These are phyloP conservation scores for Calliphora vicina DNA, from an alignment of 1,140 invertebrate genomes.

Conservation along the genomic window DNA sequence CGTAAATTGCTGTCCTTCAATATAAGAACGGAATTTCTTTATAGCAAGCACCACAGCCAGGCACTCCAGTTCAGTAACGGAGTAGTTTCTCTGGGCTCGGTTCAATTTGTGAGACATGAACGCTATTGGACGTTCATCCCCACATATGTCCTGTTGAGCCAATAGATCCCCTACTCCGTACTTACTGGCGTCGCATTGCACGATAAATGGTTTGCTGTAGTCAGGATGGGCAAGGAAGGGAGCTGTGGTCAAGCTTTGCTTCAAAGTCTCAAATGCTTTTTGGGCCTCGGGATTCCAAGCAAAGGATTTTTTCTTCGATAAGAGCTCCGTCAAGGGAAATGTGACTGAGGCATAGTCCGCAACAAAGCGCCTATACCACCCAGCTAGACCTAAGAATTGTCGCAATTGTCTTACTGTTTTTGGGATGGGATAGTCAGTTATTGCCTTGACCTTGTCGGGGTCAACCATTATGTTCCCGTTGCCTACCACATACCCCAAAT, in stretches of 20 bases:
- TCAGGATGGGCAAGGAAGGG: constrained; percentile 45
- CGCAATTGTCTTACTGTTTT: constrained; percentile 54
- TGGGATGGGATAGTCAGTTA: constrained; percentile 24
- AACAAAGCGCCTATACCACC: constrained; percentile 59
- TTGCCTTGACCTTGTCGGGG: background rate
- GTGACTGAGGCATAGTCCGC: constrained; percentile 49
- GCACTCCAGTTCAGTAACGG: constrained; percentile 62
- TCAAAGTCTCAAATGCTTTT: constrained; percentile 41
- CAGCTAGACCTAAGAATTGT: constrained; percentile 62
- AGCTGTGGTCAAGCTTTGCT: constrained; percentile 35
- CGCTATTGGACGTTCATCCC: constrained; percentile 45
- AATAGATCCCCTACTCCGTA: constrained; percentile 13
- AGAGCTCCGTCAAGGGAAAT: constrained; percentile 46
- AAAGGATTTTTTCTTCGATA: constrained; percentile 17
- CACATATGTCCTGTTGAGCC: constrained; percentile 47
- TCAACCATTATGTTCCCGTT: too few relatives aligned
- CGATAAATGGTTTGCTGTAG: constrained; percentile 37
- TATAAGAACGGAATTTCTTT: constrained; percentile 61
- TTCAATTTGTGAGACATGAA: constrained; percentile 46
- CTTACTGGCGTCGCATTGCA: constrained; percentile 36
- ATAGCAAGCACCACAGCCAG: constrained; percentile 63
- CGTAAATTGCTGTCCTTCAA: constrained; percentile 59
- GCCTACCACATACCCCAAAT: too few relatives aligned
- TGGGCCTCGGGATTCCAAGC: background rate
- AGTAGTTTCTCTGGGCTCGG: constrained; percentile 62